phyloP scores from a whole-genome alignment of 2,888 invertebrate genomes.

The Phengaris alcon region DNA sequence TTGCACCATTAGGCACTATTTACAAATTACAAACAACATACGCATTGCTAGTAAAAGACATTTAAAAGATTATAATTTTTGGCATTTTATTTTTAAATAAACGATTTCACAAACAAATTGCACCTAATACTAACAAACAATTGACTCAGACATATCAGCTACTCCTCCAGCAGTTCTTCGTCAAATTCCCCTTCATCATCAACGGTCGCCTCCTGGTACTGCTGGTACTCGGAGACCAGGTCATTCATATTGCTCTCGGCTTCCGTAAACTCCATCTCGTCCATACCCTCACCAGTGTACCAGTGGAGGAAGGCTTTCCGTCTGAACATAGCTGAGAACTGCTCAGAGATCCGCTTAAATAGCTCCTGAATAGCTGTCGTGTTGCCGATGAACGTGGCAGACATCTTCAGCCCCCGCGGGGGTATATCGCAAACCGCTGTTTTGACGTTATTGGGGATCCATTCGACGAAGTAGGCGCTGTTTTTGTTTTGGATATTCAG shows the following conservation, averaged over 20 bases:
- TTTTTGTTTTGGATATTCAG: conserved; percentile 85
- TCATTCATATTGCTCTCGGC: conserved; percentile 97
- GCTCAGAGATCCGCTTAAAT: conserved; percentile 91
- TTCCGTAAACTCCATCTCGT: conserved; percentile 96
- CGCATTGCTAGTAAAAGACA: too few relatives aligned
- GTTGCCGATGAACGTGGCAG: conserved; percentile 92
- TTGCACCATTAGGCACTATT: too few relatives aligned
- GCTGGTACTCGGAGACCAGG: conserved; percentile 93
- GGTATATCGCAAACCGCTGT: conserved; percentile 90
- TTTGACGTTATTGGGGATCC: conserved; percentile 90
- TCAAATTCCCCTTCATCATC: conserved; percentile 93
- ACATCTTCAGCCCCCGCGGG: conserved; percentile 87
- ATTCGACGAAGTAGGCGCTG: conserved; percentile 87
- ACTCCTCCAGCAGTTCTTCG: conserved; percentile 69
- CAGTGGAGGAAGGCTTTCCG: conserved; percentile 97
- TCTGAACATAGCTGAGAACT: conserved; percentile 94
- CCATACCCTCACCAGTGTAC: conserved; percentile 98
- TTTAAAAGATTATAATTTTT: background rate
- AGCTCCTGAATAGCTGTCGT: conserved; percentile 92
- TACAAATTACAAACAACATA: too few relatives aligned
- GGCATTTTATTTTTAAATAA: background rate
- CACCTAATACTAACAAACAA: conserved; percentile 5
- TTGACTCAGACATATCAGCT: background rate
- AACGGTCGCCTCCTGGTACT: conserved; percentile 93
- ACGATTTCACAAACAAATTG: conserved; percentile 3